Evolutionary conservation across 2,113 vertebrate genomes (phyloP).

Genomic region (Acanthisitta chloris): DNA sequence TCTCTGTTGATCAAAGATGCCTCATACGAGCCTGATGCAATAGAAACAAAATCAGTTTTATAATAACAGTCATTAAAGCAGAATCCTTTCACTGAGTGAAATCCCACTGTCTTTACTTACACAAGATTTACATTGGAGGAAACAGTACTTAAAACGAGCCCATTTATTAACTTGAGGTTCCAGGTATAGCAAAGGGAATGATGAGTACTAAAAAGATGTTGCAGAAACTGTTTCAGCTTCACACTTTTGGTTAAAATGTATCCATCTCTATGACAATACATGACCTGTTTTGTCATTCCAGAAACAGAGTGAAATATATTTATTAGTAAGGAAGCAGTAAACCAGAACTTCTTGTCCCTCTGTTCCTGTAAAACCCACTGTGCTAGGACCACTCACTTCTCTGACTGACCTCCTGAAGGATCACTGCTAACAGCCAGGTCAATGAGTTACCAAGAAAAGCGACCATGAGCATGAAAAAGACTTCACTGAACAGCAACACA

Average conservation of each 20-base stretch:
- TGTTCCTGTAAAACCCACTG: background rate
- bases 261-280: background rate
- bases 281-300: background rate
- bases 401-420: background rate
- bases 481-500: fast-evolving
- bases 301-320: background rate
- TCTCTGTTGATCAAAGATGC: constrained; percentile 45
- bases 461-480: background rate
- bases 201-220: background rate
- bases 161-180: background rate
- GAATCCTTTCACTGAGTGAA: background rate
- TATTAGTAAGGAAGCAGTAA: background rate
- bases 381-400: background rate
- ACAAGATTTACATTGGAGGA: background rate
- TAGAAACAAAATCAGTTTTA: constrained; percentile 15
- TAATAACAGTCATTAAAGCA: constrained; percentile 34
- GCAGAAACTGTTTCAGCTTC: background rate
- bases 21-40: background rate
- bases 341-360: background rate
- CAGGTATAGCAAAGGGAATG: background rate
- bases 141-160: background rate
- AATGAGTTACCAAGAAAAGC: background rate
- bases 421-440: background rate
- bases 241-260: background rate
- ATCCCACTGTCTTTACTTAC: background rate